These are phyloP conservation scores for Brotula barbata DNA, from an alignment of 2,797 vertebrate genomes.

Conservation along the genomic window DNA sequence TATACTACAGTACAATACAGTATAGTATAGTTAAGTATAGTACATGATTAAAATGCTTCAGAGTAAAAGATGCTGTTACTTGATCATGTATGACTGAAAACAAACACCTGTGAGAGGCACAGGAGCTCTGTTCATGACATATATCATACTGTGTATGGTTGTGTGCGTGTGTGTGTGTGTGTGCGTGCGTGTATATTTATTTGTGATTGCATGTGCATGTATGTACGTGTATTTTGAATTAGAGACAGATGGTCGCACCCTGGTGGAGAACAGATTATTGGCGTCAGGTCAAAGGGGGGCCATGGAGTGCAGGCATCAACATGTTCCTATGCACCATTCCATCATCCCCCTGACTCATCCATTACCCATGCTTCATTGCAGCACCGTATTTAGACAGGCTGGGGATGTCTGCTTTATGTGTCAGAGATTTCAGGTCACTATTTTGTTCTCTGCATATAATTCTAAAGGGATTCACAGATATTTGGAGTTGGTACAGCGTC, in stretches of 20 bases:
- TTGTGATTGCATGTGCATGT: slow-evolving; percentile 7
- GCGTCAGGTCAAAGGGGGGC: slow-evolving; percentile 39
- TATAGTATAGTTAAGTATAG: not conserved
- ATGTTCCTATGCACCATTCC: slow-evolving; percentile 43
- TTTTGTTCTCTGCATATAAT: slow-evolving; percentile 9
- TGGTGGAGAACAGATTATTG: slow-evolving; percentile 48
- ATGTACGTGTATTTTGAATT: slow-evolving; percentile 5
- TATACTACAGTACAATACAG: not conserved
- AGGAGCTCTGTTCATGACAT: too few species aligned
- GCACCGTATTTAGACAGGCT: slow-evolving; percentile 22
- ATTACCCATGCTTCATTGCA: slow-evolving; percentile 44
- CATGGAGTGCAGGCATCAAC: slow-evolving; percentile 28
- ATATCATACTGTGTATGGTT: not conserved
- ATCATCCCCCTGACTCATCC: slow-evolving; percentile 46
- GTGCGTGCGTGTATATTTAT: slow-evolving; percentile 1
- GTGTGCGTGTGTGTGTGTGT: not conserved
- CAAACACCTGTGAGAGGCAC: too few species aligned
- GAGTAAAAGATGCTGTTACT: too few species aligned
- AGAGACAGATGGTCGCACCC: slow-evolving; percentile 32
- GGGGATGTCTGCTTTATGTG: slow-evolving; percentile 2
- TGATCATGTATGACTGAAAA: too few species aligned
- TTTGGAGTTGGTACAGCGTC: slow-evolving; percentile 14
- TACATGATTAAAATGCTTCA: not conserved
- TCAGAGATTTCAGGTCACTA: slow-evolving; percentile 4
- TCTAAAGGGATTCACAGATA: slow-evolving; percentile 1